These are phyloP conservation scores for Loriculus beryllinus DNA, from an alignment of 2,797 vertebrate genomes.

Conservation along the genomic window DNA sequence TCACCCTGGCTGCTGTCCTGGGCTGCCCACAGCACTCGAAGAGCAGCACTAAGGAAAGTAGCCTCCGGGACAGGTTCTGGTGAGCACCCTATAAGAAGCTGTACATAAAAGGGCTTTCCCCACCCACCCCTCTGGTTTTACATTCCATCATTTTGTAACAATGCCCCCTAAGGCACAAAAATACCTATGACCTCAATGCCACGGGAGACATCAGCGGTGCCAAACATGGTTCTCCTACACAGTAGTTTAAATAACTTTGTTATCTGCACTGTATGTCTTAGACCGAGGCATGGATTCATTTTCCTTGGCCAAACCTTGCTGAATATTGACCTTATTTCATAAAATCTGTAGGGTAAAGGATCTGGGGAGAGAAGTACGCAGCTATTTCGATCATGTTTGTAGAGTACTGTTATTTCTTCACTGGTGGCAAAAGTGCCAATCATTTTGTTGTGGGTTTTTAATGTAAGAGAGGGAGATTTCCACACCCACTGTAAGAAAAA, in stretches of 20 bases:
- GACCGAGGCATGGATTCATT: slow-evolving; percentile 62
- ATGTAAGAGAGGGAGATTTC: slow-evolving; percentile 34
- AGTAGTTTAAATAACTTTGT: slow-evolving; percentile 69
- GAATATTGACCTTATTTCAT: slow-evolving; percentile 66
- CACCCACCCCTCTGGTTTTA: slow-evolving; percentile 61
- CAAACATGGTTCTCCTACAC: slow-evolving; percentile 66
- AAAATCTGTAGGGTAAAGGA: slow-evolving; percentile 39
- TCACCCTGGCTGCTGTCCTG: neutral
- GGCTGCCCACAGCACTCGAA: neutral
- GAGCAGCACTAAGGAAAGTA: slow-evolving; percentile 37
- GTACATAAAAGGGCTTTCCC: slow-evolving; percentile 44
- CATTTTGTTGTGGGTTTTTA: neutral
- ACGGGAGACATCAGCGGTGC: slow-evolving; percentile 69
- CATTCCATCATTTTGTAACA: slow-evolving; percentile 59
- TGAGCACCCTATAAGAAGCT: slow-evolving; percentile 57
- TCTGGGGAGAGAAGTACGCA: slow-evolving; percentile 50
- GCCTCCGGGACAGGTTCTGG: slow-evolving; percentile 7
- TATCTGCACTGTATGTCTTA: slow-evolving; percentile 64
- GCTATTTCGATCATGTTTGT: neutral
- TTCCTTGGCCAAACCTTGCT: slow-evolving; percentile 64
- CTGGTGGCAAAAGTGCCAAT: neutral
- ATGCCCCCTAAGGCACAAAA: slow-evolving; percentile 75
- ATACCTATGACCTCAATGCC: slow-evolving; percentile 66
- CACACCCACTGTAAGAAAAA: slow-evolving; percentile 36
- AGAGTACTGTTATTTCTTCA: slow-evolving; percentile 3